Evolutionary conservation across 2,888 invertebrate species (phyloP), one percentile per base, ranked within the genome.

Genomic region (Chymomyza amoena): DNA sequence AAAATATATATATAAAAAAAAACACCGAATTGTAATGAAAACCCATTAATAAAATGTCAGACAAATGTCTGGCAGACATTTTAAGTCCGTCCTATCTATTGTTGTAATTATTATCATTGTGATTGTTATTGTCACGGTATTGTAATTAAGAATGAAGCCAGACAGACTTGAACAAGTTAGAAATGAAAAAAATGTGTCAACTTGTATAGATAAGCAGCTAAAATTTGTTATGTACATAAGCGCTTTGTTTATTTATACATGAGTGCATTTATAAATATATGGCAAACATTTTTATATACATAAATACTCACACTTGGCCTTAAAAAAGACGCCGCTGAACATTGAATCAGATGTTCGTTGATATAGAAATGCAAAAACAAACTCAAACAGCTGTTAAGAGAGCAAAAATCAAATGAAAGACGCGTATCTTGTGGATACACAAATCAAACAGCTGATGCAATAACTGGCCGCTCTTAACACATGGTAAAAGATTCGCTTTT

Each of bases 371-470:
- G 36, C 36, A 36, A 36, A 36, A 36, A 36, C 36, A 36, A 7
- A 36, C 36, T 6, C n/a, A 1, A 54, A 54, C 54, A 54, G 54
- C 54, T 45, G 39, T 45, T 13, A 45, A 45, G 13, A 45, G 10
- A 45, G 32, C 32, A 45, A 45, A 45, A 45, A 45, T 45, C 10
- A 45, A 59, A 20, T 51, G 25, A 28, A 16, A 68, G 75, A 69
- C 70, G 70, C 50, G 72, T 74, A 73, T 80, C 70, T 73, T 61
- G 65, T 72, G 75, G 75, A 82, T 73, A 73, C 72, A 70, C 45
- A 82, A 76, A 45, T 13, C 39, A 45, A 84, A 67, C 82, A 83
- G 82, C 82, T 83, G 82, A 83, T 83, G 82, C 82, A 83, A 83
- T 83, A 79, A 54, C 69, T 67, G 72, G 80, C 85, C 77, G 75